Percentiles rank a stretch among this genome's conserved stretches.
These are phyloP conservation scores for Cricetomys ansorgei DNA, from an alignment of 2,113 vertebrate genomes.

Conservation along the genomic window DNA sequence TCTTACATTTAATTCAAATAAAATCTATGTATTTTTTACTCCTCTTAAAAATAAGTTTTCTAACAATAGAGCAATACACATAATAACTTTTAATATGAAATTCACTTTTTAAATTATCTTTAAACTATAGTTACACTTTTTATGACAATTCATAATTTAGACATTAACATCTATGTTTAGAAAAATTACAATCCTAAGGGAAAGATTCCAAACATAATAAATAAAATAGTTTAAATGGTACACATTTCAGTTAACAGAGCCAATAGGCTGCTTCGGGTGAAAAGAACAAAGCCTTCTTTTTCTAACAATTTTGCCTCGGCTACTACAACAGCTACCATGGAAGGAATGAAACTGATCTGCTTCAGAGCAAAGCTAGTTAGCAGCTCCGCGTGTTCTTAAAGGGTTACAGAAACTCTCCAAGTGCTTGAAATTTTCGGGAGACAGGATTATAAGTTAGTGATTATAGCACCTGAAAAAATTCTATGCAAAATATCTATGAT, in stretches of 20 bases:
- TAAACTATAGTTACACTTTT: not conserved
- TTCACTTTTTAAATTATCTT: not conserved
- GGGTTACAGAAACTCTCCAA: not conserved
- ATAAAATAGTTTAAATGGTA: conserved; percentile 17
- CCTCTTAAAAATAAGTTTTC: not conserved
- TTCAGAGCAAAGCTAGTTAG: not conserved
- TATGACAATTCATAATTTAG: not conserved
- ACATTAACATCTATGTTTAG: not conserved
- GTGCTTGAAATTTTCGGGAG: not conserved
- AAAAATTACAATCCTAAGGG: not conserved
- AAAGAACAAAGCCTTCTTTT: not conserved
- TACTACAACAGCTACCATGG: not conserved
- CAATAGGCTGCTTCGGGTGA: not conserved
- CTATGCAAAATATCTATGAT: not conserved
- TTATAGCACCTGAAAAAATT: not conserved
- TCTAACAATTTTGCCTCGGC: not conserved
- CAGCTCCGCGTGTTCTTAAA: not conserved
- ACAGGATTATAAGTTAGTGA: conserved; percentile 37
- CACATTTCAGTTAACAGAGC: not conserved
- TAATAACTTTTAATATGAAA: not conserved
- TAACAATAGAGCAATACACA: not conserved
- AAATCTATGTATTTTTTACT: not conserved
- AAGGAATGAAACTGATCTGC: accelerated
- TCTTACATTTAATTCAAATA: not conserved
- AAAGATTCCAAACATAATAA: not conserved